Evolutionary conservation across 2,113 vertebrate genomes (phyloP).

Genomic region (Synodontis membranacea): DNA sequence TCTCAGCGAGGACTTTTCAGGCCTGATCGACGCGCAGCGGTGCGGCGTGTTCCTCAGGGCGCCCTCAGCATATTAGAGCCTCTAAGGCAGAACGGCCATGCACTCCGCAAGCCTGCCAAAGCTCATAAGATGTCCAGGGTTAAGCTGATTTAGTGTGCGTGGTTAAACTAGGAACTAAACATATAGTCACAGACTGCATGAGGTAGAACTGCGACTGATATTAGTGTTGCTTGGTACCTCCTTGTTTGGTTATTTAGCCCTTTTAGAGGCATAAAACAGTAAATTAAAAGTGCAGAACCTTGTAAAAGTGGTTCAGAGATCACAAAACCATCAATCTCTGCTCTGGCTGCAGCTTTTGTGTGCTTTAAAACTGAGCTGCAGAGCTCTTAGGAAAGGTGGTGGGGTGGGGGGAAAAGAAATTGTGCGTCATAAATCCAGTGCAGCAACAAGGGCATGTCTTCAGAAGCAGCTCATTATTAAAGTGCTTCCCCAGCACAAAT

Average conservation of each 20-base stretch:
- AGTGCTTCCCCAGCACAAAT: background rate
- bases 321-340: background rate
- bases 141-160: slow-evolving; percentile 32
- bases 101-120: slow-evolving; percentile 36
- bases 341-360: background rate
- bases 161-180: slow-evolving; percentile 27
- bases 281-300: background rate
- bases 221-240: background rate
- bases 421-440: background rate
- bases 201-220: background rate
- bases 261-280: background rate
- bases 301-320: background rate
- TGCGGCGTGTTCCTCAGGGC: slow-evolving; percentile 23
- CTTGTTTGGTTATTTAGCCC: background rate
- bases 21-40: slow-evolving; percentile 30
- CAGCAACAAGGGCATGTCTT: background rate
- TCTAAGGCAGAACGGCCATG: slow-evolving; percentile 12
- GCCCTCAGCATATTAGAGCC: slow-evolving; percentile 36
- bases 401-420: too few relatives aligned
- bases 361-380: background rate
- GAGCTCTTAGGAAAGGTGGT: background rate
- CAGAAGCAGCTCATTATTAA: background rate
- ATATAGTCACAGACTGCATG: background rate
- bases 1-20: slow-evolving; percentile 40
- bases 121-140: slow-evolving; percentile 19